Evolutionary conservation across 1,140 invertebrate genomes (phyloP).

Genomic region (Drosophila pallidifrons): DNA sequence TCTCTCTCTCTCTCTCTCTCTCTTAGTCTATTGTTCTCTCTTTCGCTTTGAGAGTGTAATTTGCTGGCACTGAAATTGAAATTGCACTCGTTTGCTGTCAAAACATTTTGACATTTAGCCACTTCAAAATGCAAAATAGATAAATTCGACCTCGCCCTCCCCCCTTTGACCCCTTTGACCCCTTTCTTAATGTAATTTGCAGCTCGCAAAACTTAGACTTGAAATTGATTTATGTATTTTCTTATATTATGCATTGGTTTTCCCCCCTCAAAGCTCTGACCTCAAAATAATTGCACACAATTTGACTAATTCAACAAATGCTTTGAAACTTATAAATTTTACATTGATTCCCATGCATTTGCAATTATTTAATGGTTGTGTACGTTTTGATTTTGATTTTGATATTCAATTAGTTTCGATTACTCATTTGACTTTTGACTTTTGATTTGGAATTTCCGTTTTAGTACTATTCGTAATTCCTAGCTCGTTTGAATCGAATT

Average conservation of each 20-base stretch:
- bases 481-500: constrained; percentile 73
- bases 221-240: constrained; percentile 65
- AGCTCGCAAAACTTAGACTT: constrained; percentile 29
- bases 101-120: constrained; percentile 53
- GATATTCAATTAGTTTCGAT: background rate
- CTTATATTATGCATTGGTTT: constrained; percentile 51
- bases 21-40: background rate
- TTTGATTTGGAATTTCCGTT: constrained; percentile 22
- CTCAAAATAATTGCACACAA: constrained; percentile 63
- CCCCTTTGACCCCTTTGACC: background rate
- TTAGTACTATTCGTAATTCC: constrained; percentile 67
- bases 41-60: constrained; percentile 1
- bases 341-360: constrained; percentile 33
- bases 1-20: constrained; percentile 13
- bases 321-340: constrained; percentile 15
- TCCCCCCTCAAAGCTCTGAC: constrained; percentile 14
- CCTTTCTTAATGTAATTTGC: constrained; percentile 26
- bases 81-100: constrained; percentile 65
- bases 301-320: constrained; percentile 30
- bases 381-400: constrained; percentile 8
- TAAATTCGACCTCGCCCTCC: constrained; percentile 21
- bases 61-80: constrained; percentile 66
- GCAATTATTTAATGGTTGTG: constrained; percentile 63
- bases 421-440: constrained; percentile 22
- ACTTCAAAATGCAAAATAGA: constrained; percentile 53